phyloP scores from a whole-genome alignment of 2,113 vertebrate genomes.

The Malurus melanocephalus region DNA sequence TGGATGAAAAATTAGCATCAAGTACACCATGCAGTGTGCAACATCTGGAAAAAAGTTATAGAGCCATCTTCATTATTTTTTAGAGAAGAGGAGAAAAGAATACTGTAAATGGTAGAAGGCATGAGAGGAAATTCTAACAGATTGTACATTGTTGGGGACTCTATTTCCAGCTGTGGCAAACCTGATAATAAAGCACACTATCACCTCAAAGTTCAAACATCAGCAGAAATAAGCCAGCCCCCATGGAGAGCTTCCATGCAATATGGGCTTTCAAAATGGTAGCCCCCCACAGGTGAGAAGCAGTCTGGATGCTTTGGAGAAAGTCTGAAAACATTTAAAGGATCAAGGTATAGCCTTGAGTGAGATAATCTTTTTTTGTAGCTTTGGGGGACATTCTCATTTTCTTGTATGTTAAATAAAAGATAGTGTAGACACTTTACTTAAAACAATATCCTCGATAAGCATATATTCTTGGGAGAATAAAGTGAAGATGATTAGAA shows the following conservation, averaged over 20 bases:
- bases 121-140: conserved; percentile 53
- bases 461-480: background rate
- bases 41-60: conserved; percentile 56
- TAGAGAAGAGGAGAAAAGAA: conserved; percentile 33
- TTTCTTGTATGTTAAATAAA: background rate
- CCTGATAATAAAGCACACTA: conserved; percentile 54
- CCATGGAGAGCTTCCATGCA: conserved; percentile 23
- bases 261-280: conserved; percentile 45
- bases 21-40: background rate
- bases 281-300: conserved; percentile 5
- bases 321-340: conserved; percentile 34
- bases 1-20: conserved; percentile 33
- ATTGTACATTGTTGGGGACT: conserved; percentile 22
- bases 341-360: conserved; percentile 21
- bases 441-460: background rate
- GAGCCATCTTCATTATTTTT: conserved; percentile 52
- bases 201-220: conserved; percentile 27
- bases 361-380: background rate
- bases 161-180: conserved; percentile 50
- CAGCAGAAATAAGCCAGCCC: conserved; percentile 51
- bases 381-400: background rate
- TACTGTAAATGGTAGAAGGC: conserved; percentile 21
- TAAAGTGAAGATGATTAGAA: background rate
- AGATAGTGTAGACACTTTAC: background rate
- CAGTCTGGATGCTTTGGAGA: conserved; percentile 22